Evolutionary conservation across 2,113 vertebrate species (phyloP), one percentile per base, ranked within the genome.

Genomic region (Clupea harengus): DNA sequence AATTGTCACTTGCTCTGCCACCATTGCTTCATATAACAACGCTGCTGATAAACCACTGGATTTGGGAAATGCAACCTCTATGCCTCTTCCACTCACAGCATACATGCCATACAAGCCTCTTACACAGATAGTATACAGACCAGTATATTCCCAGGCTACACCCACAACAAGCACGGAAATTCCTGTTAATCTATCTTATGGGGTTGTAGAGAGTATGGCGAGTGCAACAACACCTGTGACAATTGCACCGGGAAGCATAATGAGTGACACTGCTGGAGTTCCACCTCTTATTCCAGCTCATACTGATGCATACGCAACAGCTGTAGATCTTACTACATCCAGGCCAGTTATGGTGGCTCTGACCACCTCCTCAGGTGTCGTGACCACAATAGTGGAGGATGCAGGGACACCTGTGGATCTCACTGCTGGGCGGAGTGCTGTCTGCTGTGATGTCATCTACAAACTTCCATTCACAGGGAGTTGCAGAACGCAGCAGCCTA

Each of bases 361-460:
- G 92, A 96, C 97, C 75, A 92, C 95, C 67, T 90, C 95, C 89
- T 96, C 97, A 86, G 94, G 95, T 89, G 92, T 96, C 45, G 67
- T 97, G 85, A 99, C 97, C 84, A 95, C 96, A 82, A 92, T 98
- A 89, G 93, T 99, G 90, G 97, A 98, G 88, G 98, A 99, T 78
- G 97, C 98, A 90, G 97, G 97, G 86, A 97, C 96, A 64, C 98
- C 98, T 88, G 96, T 99, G 39, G 98, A 99, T 91, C 93, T 99
- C 82, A 99, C 98, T 85, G 97, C 97, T 87, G 97, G 97, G 46
- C 96, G 97, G 87, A 96, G 96, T 92, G 95, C 95, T 85, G 97
- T 98, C 84, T 99, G 98, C 92, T 99, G 98, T 93, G 98, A 99
- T 93, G 92, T 99, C 85, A 97, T 99, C 89, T 99, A 99, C 92